phyloP scores from a whole-genome alignment of 2,888 invertebrate species.

The Drosophila limbata region DNA sequence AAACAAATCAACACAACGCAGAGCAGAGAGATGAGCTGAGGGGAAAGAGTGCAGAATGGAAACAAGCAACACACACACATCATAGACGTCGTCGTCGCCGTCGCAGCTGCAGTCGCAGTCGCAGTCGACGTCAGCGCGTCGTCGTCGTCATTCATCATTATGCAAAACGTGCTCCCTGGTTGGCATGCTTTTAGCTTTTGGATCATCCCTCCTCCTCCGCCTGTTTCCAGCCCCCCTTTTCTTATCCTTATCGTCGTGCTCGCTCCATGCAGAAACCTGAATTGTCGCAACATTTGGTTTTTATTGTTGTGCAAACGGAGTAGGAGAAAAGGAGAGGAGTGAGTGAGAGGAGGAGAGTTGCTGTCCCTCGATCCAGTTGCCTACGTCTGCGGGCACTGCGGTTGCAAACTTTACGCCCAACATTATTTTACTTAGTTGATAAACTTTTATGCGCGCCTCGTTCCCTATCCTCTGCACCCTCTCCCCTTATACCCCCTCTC shows the following conservation, averaged over 20 bases:
- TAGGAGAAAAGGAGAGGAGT: not conserved
- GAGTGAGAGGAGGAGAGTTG: not conserved
- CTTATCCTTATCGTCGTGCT: conserved; percentile 29
- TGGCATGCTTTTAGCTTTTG: conserved; percentile 66
- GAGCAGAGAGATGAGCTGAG: not conserved
- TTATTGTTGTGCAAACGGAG: conserved; percentile 63
- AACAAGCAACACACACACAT: conserved; percentile 55
- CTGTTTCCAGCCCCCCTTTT: not conserved
- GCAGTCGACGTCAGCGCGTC: conserved; percentile 41
- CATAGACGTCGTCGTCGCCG: conserved; percentile 36
- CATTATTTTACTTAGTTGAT: conserved; percentile 80
- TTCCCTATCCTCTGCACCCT: conserved; percentile 11
- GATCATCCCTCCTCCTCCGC: conserved; percentile 2
- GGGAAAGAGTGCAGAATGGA: conserved; percentile 20
- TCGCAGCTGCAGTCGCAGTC: conserved; percentile 2
- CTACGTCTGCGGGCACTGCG: conserved; percentile 67
- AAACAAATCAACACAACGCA: conserved; percentile 69
- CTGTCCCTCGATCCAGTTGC: conserved; percentile 11
- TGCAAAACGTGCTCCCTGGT: conserved; percentile 75
- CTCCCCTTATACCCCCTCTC: not conserved
- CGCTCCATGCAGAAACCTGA: conserved; percentile 58
- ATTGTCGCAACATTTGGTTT: conserved; percentile 78
- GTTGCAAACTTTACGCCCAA: conserved; percentile 77
- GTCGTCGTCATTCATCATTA: conserved; percentile 78
- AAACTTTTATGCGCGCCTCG: conserved; percentile 69